Conservation (phyloP, 2,888 invertebrate genomes). For the Auanema freiburgensis region DNA sequence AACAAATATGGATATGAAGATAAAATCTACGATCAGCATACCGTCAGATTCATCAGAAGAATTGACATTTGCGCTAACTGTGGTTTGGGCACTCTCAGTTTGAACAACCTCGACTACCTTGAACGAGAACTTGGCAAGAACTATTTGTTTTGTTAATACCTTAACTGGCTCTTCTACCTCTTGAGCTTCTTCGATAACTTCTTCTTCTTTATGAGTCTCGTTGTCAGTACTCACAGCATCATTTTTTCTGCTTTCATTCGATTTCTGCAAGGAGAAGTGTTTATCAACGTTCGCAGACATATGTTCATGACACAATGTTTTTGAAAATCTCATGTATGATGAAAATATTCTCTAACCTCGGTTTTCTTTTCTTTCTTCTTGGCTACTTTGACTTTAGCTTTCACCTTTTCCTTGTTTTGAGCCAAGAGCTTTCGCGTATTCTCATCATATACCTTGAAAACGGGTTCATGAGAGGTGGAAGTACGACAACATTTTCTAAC, state of each 20-base stretch:
- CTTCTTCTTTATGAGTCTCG: not conserved
- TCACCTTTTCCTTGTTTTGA: constrained; percentile 5
- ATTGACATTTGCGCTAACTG: too few relatives aligned
- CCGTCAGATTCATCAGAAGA: too few relatives aligned
- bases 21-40: not conserved
- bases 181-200: not conserved
- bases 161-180: too few relatives aligned
- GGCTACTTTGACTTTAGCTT: constrained; percentile 1
- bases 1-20: not conserved
- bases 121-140: too few relatives aligned
- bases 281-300: too few relatives aligned
- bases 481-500: constrained; percentile 5
- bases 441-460: constrained; percentile 7
- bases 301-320: too few relatives aligned
- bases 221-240: not conserved
- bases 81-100: too few relatives aligned
- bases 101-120: too few relatives aligned
- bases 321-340: not conserved
- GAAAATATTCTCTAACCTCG: not conserved
- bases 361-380: constrained; percentile 11
- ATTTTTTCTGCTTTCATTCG: not conserved
- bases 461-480: not conserved
- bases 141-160: too few relatives aligned
- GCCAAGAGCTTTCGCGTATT: constrained; percentile 6
- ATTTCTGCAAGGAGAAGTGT: not conserved